These are phyloP conservation scores for Lagria hirta DNA, from an alignment of 2,888 invertebrate genomes.

Conservation along the genomic window DNA sequence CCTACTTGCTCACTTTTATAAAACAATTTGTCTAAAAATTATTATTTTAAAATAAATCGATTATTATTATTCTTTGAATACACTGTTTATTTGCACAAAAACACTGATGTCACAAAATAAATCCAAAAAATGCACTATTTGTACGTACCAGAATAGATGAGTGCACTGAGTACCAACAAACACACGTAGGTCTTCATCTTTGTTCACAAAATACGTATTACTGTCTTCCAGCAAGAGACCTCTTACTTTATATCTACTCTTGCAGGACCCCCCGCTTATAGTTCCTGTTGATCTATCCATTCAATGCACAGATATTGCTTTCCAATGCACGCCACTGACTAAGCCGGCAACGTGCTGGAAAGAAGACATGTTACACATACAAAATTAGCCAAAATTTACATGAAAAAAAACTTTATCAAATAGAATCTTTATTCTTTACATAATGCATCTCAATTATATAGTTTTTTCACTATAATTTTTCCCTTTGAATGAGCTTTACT, in stretches of 20 bases:
- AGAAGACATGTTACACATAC: constrained; percentile 20
- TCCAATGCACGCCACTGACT: constrained; percentile 28
- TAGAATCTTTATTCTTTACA: no score
- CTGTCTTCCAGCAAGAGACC: constrained; percentile 44
- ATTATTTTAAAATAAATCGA: not conserved
- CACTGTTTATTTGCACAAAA: no score
- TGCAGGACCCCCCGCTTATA: constrained; percentile 33
- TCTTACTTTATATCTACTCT: constrained; percentile 48
- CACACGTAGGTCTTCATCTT: constrained; percentile 52
- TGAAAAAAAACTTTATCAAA: constrained; percentile 2
- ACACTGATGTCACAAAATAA: constrained; percentile 7
- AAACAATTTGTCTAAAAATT: no score
- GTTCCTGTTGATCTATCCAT: constrained; percentile 25
- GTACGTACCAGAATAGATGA: constrained; percentile 53
- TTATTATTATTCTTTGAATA: no score
- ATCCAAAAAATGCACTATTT: constrained; percentile 23
- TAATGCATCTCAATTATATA: no score
- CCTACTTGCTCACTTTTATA: constrained; percentile 26
- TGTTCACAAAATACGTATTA: constrained; percentile 42
- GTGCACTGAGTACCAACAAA: constrained; percentile 53
- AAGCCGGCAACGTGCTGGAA: constrained; percentile 20
- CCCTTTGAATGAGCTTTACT: no score
- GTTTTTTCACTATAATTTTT: no score
- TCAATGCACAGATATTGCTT: constrained; percentile 18
- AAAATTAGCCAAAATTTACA: constrained; percentile 2